Base-by-base conservation (phyloP, 2,113 vertebrate species). In the Antigone vipio region DNA sequence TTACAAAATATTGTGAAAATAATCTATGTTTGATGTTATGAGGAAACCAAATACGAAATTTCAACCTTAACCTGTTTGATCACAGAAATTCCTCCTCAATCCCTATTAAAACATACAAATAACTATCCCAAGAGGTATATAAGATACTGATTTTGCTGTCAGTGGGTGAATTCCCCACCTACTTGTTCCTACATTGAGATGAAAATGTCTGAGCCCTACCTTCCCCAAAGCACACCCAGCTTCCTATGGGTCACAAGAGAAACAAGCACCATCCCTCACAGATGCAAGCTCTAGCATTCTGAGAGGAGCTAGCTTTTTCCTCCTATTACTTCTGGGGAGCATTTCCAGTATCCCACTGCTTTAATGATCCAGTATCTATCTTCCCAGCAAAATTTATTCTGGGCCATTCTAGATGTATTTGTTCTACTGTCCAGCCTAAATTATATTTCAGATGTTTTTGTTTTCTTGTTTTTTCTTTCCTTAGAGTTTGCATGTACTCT, bases 1-100 rank as follows among this genome's bases (percentile, higher is more conserved):
- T 88, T 68, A 30, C 15, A 82, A 93, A 89, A 91, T 27, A 58
- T 67, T 60, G 55, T 85, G 44, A 78, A 93, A 87, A 74, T 55
- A 86, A 66, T 38, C 12, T 52, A 5, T 30, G 9, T 62, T 62
- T 55, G 7, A 71, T 55, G 42, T 10, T 38, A 18, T 21, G 7
- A 85, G 5, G 17, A 63, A 78, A 67, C 3, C 19, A 92, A 69
- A 29, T 15, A 45, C 26, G 55, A 92, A 58, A 16, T 26, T 53
- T 67, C 50, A 78, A 11, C 18, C 16, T 58, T 63, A 77, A 67
- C 5, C 17, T 67, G 21, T 24, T 9, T 42, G 42, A 49, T 53
- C n/a, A 50, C 19, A 26, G 21, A 69, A 73, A 35, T 66, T 69
- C 79, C 35, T 77, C 76, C 40, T 58, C 32, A 35, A 30, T 40